These are phyloP conservation scores for Andrena chrysosceles DNA, from an alignment of 2,888 invertebrate species.

Conservation along the genomic window DNA sequence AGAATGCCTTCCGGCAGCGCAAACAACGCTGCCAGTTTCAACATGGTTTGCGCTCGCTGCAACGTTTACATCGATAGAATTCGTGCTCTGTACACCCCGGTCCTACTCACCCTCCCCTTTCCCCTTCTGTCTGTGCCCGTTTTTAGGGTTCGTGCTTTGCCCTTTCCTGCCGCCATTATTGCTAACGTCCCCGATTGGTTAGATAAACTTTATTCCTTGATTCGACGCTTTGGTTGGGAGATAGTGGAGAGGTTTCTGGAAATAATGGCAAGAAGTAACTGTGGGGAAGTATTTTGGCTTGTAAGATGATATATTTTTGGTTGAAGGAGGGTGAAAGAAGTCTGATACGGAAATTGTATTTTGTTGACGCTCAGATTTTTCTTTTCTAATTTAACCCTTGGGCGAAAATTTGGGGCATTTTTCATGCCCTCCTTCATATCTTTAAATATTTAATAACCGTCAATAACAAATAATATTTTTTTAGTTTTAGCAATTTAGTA, in stretches of 20 bases:
- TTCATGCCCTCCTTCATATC: too few species aligned
- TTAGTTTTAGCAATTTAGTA: too few species aligned
- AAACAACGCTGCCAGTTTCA: constrained; percentile 38
- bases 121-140: neutral
- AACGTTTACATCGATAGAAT: constrained; percentile 29
- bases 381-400: too few species aligned
- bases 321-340: too few species aligned
- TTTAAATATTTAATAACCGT: too few species aligned
- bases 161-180: neutral
- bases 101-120: neutral
- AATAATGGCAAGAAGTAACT: too few species aligned
- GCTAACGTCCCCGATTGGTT: neutral
- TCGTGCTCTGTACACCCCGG: constrained; percentile 5
- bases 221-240: neutral
- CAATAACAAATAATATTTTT: too few species aligned
- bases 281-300: too few species aligned
- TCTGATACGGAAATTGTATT: too few species aligned
- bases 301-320: too few species aligned
- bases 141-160: neutral
- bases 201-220: neutral
- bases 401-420: too few species aligned
- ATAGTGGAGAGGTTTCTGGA: neutral
- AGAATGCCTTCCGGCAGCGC: constrained; percentile 30
- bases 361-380: too few species aligned
- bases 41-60: constrained; percentile 9